phyloP scores from a whole-genome alignment of 2,797 vertebrate species.

The Falco concolor region DNA sequence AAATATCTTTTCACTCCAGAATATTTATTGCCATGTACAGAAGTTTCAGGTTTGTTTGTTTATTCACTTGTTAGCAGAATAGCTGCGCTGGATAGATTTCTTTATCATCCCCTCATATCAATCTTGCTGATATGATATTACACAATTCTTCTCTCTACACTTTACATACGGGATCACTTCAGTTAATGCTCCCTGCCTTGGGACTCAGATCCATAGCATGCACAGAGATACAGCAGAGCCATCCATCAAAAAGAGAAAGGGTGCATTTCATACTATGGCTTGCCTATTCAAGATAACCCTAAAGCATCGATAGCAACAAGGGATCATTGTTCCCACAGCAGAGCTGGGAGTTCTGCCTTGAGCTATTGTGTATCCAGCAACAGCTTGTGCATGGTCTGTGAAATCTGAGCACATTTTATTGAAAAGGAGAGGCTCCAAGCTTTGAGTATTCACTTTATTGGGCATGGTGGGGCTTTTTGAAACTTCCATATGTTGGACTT shows the following conservation, averaged over 20 bases:
- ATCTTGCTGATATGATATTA: background rate
- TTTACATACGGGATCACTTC: background rate
- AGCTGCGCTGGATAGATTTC: background rate
- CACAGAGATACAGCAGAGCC: background rate
- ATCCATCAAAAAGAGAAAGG: constrained; percentile 11
- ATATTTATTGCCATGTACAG: background rate
- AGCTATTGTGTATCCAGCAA: constrained; percentile 1
- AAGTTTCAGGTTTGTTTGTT: background rate
- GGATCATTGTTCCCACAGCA: background rate
- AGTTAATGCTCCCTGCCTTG: background rate
- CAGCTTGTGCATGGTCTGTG: background rate
- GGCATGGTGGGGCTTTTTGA: background rate
- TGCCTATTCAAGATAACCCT: constrained; percentile 27
- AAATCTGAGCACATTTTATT: background rate
- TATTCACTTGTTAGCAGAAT: background rate
- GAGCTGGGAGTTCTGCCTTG: constrained; percentile 27
- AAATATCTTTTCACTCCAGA: background rate
- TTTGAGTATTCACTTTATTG: background rate
- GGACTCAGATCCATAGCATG: background rate
- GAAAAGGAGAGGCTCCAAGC: background rate
- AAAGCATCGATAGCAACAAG: background rate
- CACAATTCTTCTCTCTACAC: background rate
- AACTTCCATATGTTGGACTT: background rate
- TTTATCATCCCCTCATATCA: background rate
- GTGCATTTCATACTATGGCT: background rate